Conservation (phyloP, 1,140 invertebrate species). For the Diabrotica virgifera region DNA sequence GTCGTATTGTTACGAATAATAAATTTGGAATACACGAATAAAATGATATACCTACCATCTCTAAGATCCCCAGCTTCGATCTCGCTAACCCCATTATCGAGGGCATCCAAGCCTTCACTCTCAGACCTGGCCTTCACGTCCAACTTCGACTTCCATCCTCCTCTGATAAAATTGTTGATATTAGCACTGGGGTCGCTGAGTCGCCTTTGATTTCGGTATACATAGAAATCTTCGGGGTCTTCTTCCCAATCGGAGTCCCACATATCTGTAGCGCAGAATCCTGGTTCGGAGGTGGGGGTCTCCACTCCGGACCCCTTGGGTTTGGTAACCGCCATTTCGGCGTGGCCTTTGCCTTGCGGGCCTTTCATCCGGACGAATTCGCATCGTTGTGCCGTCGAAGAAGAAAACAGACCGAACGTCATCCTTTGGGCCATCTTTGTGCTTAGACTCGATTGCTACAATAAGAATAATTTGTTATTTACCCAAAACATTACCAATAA, state of each 20-base stretch:
- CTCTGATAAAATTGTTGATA: constrained; percentile 83
- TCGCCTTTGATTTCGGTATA: constrained; percentile 75
- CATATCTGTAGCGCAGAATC: constrained; percentile 76
- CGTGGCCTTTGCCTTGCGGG: constrained; percentile 92
- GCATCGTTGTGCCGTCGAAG: constrained; percentile 75
- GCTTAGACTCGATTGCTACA: constrained; percentile 83
- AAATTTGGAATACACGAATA: not conserved
- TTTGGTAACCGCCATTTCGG: constrained; percentile 96
- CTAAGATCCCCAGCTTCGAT: constrained; percentile 91
- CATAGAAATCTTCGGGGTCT: constrained; percentile 80
- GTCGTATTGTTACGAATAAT: not conserved
- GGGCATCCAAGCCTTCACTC: constrained; percentile 82
- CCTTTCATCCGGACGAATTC: constrained; percentile 99
- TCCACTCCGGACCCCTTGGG: constrained; percentile 87
- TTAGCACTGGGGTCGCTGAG: constrained; percentile 93
- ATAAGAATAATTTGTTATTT: constrained; percentile 6
- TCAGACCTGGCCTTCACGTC: constrained; percentile 81
- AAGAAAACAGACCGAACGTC: constrained; percentile 88
- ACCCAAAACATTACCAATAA: no score
- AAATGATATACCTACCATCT: constrained; percentile 68
- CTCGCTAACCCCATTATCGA: constrained; percentile 79
- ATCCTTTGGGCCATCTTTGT: constrained; percentile 94
- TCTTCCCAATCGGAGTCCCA: constrained; percentile 86
- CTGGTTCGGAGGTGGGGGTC: constrained; percentile 92
- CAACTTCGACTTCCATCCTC: constrained; percentile 69